Base-by-base conservation (phyloP, 1,140 invertebrate genomes). In the Sitophilus oryzae region DNA sequence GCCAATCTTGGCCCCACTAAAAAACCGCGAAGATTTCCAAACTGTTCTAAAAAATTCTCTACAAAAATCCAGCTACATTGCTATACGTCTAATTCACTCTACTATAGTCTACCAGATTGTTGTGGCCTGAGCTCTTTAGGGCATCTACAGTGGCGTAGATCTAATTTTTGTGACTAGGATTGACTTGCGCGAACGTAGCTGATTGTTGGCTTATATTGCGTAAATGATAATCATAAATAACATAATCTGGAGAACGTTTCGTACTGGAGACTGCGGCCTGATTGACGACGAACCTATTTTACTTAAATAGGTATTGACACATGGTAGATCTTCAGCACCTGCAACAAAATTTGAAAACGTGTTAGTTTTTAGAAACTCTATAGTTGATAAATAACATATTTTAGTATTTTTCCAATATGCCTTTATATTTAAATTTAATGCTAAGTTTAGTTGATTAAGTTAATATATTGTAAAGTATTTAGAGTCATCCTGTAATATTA, bases 271-370 rank as follows among this genome's bases (percentile, higher is more conserved):
- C 14, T 35, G 22, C 37, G 21, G 52, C 21, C 46, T 23, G 22
- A 15, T 21, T 9, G 56, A 60, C 30, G 58, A 48, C 15, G 63
- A 64, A 22, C 56, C 55, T 20, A 66, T 66, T 58, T 64, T 66
- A 45, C 64, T 64, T 41, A 66, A 47, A 50, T 66, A 66, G 8
- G 64, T 66, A 51, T 66, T 66, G 23, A 66, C 64, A 56, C 64
- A 66, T 3, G 64, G 64, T 4, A 59, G 48, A 37, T 66, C 64
- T 4, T 56, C 62, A 18, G 64, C 62, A 60, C 58, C 64, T 66
- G 53, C 21, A 66, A 65, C 50, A 59, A 62, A 42, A 30, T 37
- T 37, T 23, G 25, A 47, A 1, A 14, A 47, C n/a, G n/a, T n/a
- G n/a, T n/a, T 11, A 4, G 25, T 10, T 34, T 30, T 47, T n/a